phyloP scores from a whole-genome alignment of 2,113 vertebrate species.

The Prietella phreatophila region DNA sequence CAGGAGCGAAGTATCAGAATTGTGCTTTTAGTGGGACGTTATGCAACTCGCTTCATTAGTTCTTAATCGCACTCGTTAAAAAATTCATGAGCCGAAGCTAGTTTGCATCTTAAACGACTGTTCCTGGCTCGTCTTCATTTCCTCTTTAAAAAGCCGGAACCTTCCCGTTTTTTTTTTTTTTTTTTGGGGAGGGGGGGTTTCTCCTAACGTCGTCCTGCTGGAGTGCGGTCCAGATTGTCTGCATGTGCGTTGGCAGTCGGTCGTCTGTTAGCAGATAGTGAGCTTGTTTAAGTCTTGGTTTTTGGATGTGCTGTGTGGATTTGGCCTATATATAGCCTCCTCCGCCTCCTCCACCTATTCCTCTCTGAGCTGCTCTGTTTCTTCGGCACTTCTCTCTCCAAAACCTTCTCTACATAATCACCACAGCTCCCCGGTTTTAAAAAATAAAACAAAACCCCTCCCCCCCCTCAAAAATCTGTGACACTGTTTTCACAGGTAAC shows the following conservation, averaged over 20 bases:
- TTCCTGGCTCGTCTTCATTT: background rate
- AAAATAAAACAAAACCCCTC: background rate
- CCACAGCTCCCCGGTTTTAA: background rate
- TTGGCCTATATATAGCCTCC: constrained; percentile 25
- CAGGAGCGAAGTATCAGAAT: background rate
- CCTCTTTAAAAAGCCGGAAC: background rate
- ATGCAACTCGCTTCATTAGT: background rate
- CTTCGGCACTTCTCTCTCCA: background rate
- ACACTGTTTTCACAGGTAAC: background rate
- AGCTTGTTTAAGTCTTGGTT: constrained; percentile 35
- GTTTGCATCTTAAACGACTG: background rate
- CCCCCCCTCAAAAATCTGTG: background rate
- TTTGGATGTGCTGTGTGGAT: constrained; percentile 32
- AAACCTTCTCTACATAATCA: background rate
- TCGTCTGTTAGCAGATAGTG: constrained; percentile 17
- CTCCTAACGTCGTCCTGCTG: background rate
- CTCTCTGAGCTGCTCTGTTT: constrained; percentile 13
- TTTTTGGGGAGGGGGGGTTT: too few relatives aligned
- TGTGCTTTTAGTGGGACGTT: background rate
- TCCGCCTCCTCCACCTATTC: constrained; percentile 21
- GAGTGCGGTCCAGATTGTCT: background rate
- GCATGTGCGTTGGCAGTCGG: constrained; percentile 20
- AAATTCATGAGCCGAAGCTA: background rate
- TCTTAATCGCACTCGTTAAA: background rate
- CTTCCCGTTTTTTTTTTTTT: background rate